Evolutionary conservation across 2,888 invertebrate genomes (phyloP).

Genomic region (Nephrotoma guestfalica): DNA sequence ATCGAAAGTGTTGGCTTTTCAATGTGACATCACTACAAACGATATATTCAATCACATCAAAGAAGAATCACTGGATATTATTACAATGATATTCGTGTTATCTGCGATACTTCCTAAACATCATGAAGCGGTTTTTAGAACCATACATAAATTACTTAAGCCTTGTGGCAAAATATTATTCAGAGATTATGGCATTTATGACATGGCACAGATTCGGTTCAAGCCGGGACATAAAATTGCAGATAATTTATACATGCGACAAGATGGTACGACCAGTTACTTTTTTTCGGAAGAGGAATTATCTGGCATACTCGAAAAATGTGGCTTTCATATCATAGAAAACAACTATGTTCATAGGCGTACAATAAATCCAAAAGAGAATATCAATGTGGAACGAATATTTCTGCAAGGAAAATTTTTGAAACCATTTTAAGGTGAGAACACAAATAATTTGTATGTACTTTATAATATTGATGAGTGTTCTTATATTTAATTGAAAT

Average conservation of each 20-base stretch:
- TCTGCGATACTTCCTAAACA: conserved; percentile 86
- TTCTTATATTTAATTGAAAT: conserved; percentile 8
- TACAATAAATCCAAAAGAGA: conserved; percentile 86
- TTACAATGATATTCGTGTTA: conserved; percentile 85
- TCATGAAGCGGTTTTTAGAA: conserved; percentile 46
- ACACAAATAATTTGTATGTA: conserved; percentile 5
- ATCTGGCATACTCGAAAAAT: conserved; percentile 42
- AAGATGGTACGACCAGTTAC: conserved; percentile 88
- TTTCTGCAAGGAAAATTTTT: conserved; percentile 84
- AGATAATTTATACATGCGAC: conserved; percentile 88
- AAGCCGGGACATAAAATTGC: conserved; percentile 81
- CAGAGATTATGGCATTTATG: conserved; percentile 88
- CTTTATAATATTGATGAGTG: conserved; percentile 8
- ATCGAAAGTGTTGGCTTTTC: conserved; percentile 58
- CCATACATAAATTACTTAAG: conserved; percentile 48
- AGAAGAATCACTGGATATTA: conserved; percentile 50
- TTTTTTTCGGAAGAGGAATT: conserved; percentile 67
- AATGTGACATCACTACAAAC: conserved; percentile 66
- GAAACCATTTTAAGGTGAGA: conserved; percentile 28
- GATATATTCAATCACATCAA: conserved; percentile 42
- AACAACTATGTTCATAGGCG: conserved; percentile 73
- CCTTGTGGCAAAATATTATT: conserved; percentile 73
- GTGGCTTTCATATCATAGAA: conserved; percentile 53
- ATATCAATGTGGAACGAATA: conserved; percentile 76
- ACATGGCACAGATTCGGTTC: conserved; percentile 92